Base-by-base conservation (phyloP, 2,113 vertebrate genomes). In the Cyphotilapia sp. region DNA sequence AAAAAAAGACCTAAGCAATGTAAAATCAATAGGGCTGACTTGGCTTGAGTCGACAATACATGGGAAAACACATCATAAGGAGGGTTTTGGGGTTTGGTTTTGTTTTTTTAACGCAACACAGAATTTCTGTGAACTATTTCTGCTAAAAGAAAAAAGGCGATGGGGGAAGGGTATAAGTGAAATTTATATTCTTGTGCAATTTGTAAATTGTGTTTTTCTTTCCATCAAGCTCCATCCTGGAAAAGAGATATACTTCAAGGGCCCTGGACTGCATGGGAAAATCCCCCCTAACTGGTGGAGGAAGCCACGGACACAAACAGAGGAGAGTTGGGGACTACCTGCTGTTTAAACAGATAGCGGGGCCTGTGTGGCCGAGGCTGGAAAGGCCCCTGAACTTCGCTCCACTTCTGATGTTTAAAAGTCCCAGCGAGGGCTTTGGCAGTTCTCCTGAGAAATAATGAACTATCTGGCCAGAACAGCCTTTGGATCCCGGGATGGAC, bases 401-500 rank as follows among this genome's bases (percentile, higher is more conserved):
- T 94, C 92, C 87, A 89, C 93, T 94, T 95, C 88, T 93, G 89
- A 94, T 86, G 91, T 94, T 95, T 95, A 90, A 94, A 89, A 91
- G 91, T 94, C 93, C 94, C 91, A 90, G 81, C 2, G 89, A 95
- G 89, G 74, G 83, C 86, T 83, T 88, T 61, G 82, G 49, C 45
- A 40, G 85, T 86, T 90, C 93, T 92, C 94, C 81, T 81, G 95
- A 95, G 95, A 94, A 94, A 94, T 95, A 88, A 95, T 85, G 89
- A 94, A 95, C 88, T 93, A 88, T 93, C 95, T 94, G 93, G 92
- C 94, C 95, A 96, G 96, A 95, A 94, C 92, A 94, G 94, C 93
- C 90, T 95, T 93, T 93, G 94, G 92, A 95, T 95, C 90, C 88
- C 85, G 22, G 91, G 57, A 87, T 91, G 88, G 93, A 95, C 92